Conservation (phyloP, 1,140 invertebrate species). For the Thalassaphorura encarpata region DNA sequence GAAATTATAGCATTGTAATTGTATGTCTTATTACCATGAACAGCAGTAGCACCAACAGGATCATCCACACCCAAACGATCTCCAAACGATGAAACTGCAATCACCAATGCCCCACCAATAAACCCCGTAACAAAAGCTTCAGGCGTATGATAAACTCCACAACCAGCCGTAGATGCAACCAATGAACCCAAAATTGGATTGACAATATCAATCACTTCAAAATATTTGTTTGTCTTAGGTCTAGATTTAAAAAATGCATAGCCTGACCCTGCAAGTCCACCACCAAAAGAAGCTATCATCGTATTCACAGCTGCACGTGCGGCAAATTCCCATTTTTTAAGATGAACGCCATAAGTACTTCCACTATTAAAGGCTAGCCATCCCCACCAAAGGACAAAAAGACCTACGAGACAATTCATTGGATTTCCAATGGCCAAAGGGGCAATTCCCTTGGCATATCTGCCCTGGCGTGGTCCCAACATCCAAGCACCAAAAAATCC, state of each 20-base stretch:
- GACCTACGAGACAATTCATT: conserved; percentile 79
- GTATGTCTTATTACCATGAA: conserved; percentile 15
- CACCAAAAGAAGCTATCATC: conserved; percentile 78
- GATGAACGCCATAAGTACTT: conserved; percentile 50
- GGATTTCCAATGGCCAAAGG: conserved; percentile 73
- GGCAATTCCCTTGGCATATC: conserved; percentile 65
- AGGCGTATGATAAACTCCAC: conserved; percentile 75
- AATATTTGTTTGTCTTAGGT: too few species aligned
- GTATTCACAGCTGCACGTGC: conserved; percentile 80
- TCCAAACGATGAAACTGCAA: conserved; percentile 59
- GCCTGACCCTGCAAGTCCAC: conserved; percentile 62
- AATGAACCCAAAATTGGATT: conserved; percentile 79
- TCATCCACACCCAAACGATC: conserved; percentile 72
- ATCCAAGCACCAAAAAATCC: conserved; percentile 65
- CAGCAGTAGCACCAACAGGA: conserved; percentile 78
- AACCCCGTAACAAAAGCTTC: conserved; percentile 73
- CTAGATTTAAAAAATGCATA: conserved; percentile 52
- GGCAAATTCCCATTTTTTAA: conserved; percentile 73
- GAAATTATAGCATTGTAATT: too few species aligned
- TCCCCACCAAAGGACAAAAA: conserved; percentile 91
- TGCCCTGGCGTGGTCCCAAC: conserved; percentile 75
- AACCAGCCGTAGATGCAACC: conserved; percentile 66
- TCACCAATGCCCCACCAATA: conserved; percentile 59
- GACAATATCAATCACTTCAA: conserved; percentile 63
- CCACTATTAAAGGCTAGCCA: conserved; percentile 91